A percentile compares a stretch with the other conserved stretches of the same genome.
Conservation (phyloP, 2,888 invertebrate genomes). For the Caenorhabditis imperialis region DNA sequence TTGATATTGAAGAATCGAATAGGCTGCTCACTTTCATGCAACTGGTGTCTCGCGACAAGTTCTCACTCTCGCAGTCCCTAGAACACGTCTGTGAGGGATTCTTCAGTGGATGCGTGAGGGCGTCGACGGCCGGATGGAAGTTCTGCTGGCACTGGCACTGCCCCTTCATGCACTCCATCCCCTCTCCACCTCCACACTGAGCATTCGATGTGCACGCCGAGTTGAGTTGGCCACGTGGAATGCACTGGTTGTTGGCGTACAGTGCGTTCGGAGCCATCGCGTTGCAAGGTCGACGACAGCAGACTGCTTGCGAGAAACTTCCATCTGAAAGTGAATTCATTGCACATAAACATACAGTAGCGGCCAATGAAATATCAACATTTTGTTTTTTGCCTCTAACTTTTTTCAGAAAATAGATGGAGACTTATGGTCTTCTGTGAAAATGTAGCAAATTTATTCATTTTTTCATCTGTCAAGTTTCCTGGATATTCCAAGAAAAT, state of each 20-base stretch:
- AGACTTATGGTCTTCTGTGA: too few species aligned
- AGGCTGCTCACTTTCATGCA: slow-evolving; percentile 65
- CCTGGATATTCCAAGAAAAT: too few species aligned
- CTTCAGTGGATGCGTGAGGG: slow-evolving; percentile 74
- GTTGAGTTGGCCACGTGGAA: slow-evolving; percentile 76
- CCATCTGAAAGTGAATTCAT: slow-evolving; percentile 58
- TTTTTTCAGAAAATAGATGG: too few species aligned
- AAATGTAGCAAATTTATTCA: too few species aligned
- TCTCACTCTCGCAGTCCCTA: slow-evolving; percentile 72
- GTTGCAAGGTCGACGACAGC: slow-evolving; percentile 77
- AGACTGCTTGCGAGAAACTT: slow-evolving; percentile 71
- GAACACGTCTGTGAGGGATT: slow-evolving; percentile 76
- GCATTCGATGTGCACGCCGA: slow-evolving; percentile 72
- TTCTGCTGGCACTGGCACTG: slow-evolving; percentile 75
- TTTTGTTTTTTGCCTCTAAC: too few species aligned
- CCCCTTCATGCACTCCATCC: slow-evolving; percentile 76
- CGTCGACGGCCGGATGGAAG: slow-evolving; percentile 74
- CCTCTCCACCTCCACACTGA: slow-evolving; percentile 77
- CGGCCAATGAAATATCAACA: too few species aligned
- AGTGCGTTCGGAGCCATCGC: slow-evolving; percentile 77
- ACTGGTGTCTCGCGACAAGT: slow-evolving; percentile 74
- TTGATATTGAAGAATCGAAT: background rate
- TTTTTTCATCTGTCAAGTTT: too few species aligned
- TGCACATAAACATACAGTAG: background rate
- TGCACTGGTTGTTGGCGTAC: slow-evolving; percentile 76